A percentile compares a stretch with the other conserved stretches of the same genome.
Evolutionary conservation across 2,888 invertebrate species (phyloP).

Genomic region (Stenodera caucasica): DNA sequence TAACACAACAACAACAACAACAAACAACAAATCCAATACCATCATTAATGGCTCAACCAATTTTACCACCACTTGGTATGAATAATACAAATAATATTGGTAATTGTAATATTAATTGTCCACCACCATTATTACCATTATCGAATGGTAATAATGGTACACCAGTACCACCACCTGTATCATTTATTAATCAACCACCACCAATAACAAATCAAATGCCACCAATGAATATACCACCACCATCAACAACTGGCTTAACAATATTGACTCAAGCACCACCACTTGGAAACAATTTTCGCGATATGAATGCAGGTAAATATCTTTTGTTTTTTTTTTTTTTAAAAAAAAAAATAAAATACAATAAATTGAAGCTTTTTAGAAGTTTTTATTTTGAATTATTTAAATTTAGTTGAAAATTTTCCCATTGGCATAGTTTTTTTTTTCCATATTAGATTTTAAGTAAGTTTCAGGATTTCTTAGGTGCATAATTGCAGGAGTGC

Average conservation of each 20-base stretch:
- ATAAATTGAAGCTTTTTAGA: not conserved
- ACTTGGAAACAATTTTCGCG: slow-evolving; percentile 37
- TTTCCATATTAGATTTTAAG: not conserved
- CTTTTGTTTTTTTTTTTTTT: slow-evolving; percentile 13
- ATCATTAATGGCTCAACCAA: slow-evolving; percentile 53
- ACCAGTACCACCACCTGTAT: slow-evolving; percentile 23
- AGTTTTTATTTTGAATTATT: not conserved
- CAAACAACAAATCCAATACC: slow-evolving; percentile 46
- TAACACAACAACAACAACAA: slow-evolving; percentile 40
- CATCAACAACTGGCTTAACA: slow-evolving; percentile 46
- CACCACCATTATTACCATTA: slow-evolving; percentile 40
- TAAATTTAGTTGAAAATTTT: not conserved
- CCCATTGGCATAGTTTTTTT: not conserved
- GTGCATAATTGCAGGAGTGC: slow-evolving; percentile 26
- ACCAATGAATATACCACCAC: slow-evolving; percentile 57
- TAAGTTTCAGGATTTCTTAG: slow-evolving; percentile 28
- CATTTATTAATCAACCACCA: slow-evolving; percentile 49
- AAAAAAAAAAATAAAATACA: not conserved
- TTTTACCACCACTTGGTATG: slow-evolving; percentile 51
- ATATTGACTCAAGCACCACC: slow-evolving; percentile 25
- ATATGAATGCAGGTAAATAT: slow-evolving; percentile 51
- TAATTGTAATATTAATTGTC: slow-evolving; percentile 45
- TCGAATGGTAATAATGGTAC: slow-evolving; percentile 24
- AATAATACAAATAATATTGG: slow-evolving; percentile 23
- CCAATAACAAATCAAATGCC: slow-evolving; percentile 48